Evolutionary conservation across 2,113 vertebrate species (phyloP), one percentile per base, ranked within the genome.

Genomic region (Oreochromis niloticus): DNA sequence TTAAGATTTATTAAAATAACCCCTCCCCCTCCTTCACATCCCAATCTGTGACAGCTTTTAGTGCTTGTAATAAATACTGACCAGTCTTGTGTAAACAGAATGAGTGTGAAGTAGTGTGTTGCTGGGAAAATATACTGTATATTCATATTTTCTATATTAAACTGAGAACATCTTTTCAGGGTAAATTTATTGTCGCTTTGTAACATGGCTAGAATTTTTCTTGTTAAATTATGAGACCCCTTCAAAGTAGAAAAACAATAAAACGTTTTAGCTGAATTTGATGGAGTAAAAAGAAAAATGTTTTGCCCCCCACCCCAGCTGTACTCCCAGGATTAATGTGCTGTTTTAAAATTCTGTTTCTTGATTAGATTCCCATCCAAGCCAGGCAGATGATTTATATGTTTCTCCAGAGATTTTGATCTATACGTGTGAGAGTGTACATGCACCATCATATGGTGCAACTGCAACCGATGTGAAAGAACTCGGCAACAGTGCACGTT

Each of bases 1-100:
- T 57, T 86, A 46, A 81, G 50, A 59, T 90, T 93, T 82, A 92
- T 91, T 92, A 87, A 93, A 87, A 88, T 30, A 80, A 86, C 6
- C 27, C 46, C 27, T 8, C 43, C 73, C 27, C 39, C 63, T 36
- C 73, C 57, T 50, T 83, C 61, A 71, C 43, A 34, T n/a, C 32
- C 27, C 55, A 50, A 43, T 61, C 19, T 36, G 71, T 52, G 59
- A 41, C 22, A 16, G 6, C 43, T 81, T 75, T 83, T 34, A 63
- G 34, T 43, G 79, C 46, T 12, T 43, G 78, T 61, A 57, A 75
- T 88, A 87, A 92, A 90, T 87, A 91, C 57, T 43, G 13, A 43
- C 34, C 48, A 24, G 22, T 81, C 56, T n/a, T 39, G 54, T 85
- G 81, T 83, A 66, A 87, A 56, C 17, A 34, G 19, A 50, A 82